Percentiles rank a stretch among this genome's conserved stretches.
phyloP scores from a whole-genome alignment of 2,888 invertebrate species.

The Drosophila picticornis region DNA sequence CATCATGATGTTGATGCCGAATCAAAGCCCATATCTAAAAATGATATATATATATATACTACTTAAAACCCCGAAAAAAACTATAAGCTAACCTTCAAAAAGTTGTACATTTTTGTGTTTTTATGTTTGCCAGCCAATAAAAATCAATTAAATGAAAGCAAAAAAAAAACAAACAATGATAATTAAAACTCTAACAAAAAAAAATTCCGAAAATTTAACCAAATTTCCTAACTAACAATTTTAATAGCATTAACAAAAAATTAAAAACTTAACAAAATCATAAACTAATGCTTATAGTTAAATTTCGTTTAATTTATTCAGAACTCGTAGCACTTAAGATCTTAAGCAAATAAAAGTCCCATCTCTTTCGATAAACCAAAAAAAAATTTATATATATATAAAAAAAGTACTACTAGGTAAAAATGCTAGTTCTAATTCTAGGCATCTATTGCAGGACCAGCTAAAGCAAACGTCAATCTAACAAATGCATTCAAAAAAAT shows the following conservation, averaged over 20 bases:
- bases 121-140: constrained; percentile 11
- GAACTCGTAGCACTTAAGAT: constrained; percentile 38
- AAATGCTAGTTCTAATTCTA: constrained; percentile 17
- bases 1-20: constrained; percentile 38
- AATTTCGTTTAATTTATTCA: constrained; percentile 18
- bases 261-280: constrained; percentile 4
- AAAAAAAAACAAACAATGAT: constrained; percentile 13
- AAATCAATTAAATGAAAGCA: not conserved
- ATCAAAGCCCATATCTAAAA: constrained; percentile 53
- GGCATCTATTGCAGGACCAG: constrained; percentile 59
- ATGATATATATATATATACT: not conserved
- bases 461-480: constrained; percentile 34
- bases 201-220: constrained; percentile 6
- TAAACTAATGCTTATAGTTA: constrained; percentile 1
- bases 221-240: constrained; percentile 11
- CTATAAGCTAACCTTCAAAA: constrained; percentile 1
- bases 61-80: constrained; percentile 1
- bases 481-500: constrained; percentile 31
- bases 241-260: constrained; percentile 8
- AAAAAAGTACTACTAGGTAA: constrained; percentile 10
- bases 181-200: constrained; percentile 4
- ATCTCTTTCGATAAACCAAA: constrained; percentile 48
- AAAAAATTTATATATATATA: constrained; percentile 7
- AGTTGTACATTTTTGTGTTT: not conserved
- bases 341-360: constrained; percentile 31